Evolutionary conservation across 2,797 vertebrate genomes (phyloP).

Genomic region (Xerus rutilus): DNA sequence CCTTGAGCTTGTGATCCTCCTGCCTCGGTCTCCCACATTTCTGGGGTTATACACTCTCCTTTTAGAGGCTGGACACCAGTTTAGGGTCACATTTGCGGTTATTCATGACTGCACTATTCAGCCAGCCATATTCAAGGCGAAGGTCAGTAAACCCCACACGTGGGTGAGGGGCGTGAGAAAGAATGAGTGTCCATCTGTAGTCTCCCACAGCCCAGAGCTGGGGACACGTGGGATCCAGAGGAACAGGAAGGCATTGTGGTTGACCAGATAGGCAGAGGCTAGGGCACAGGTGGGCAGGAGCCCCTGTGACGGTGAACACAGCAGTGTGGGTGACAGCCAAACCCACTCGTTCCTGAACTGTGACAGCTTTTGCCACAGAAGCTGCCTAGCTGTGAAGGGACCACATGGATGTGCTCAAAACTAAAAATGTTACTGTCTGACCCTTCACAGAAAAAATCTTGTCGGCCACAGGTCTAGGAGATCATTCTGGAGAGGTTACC

Average conservation of each 20-base stretch:
- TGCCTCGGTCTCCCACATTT: too few species aligned
- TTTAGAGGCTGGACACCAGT: background rate
- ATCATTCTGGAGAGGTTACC: background rate
- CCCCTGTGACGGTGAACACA: background rate
- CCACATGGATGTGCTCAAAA: background rate
- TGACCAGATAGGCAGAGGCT: background rate
- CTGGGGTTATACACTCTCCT: background rate
- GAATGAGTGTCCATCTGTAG: background rate
- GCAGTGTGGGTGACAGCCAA: background rate
- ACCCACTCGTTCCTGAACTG: accelerated
- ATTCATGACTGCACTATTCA: background rate
- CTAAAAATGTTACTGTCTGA: background rate
- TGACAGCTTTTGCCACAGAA: background rate
- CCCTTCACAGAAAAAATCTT: background rate
- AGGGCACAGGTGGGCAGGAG: too few species aligned
- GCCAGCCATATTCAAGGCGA: background rate
- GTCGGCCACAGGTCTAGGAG: background rate
- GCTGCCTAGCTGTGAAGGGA: background rate
- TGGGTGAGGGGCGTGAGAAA: background rate
- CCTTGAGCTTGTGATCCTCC: too few species aligned
- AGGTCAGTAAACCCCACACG: background rate
- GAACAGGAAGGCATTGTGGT: background rate
- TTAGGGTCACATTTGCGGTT: background rate
- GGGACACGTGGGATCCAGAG: background rate
- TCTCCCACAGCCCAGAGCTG: background rate